Base-by-base conservation (phyloP, 2,888 invertebrate genomes). In the Helleia helle region DNA sequence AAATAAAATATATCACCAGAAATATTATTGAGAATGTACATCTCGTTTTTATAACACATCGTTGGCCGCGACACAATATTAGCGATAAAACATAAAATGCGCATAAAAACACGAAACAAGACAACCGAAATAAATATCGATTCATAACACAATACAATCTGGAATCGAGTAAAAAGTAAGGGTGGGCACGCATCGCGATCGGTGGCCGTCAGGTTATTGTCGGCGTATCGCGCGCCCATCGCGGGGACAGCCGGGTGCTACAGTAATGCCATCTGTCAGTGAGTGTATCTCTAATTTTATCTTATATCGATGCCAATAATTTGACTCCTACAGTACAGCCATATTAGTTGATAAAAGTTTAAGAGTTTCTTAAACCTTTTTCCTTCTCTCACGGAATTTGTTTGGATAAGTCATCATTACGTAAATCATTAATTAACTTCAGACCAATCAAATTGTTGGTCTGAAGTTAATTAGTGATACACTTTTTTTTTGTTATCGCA, bases 121-220 rank as follows among this genome's bases (percentile, higher is more conserved):
- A 67, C 62, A 65, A 63, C 65, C 71, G 69, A 76, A 76, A 79
- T 74, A 75, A 73, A 77, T 79, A 74, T 75, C 72, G 71, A 74
- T 71, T 76, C 70, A 75, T 81, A 77, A 77, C 67, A 77, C 80
- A 83, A 81, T 83, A 76, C 77, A 80, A 81, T 80, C 75, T 63
- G 58, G 54, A 70, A 80, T 79, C 79, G 71, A 67, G 65, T 65
- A 74, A 77, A 63, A 65, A 64, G 72, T 67, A 65, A 69, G 68
- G 71, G 71, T 68, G 71, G 60, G 68, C 75, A 77, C 77, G 79
- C 74, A 71, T 71, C 56, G 50, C 52, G 68, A 5, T 22, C 22
- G 22, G 44, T 40, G 60, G 59, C 52, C 68, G 72, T 73, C 72
- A 57, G 66, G 62, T 62, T 68, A 71, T 77, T 79, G 77, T 77